These are phyloP conservation scores for Entomyzon cyanotis DNA, from an alignment of 2,113 vertebrate genomes.

Conservation along the genomic window DNA sequence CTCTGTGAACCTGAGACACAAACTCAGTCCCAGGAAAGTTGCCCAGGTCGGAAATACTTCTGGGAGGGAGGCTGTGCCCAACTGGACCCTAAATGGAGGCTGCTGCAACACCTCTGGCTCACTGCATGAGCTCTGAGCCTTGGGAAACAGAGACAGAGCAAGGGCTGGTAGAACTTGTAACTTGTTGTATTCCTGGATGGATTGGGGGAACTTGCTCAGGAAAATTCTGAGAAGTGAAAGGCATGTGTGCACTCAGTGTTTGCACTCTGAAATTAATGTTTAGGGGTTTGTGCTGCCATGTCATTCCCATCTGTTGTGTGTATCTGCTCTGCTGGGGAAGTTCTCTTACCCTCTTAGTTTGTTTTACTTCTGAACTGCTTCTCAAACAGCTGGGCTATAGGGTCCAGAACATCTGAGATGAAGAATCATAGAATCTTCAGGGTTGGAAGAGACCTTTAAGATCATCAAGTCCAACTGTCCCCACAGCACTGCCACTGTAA, in stretches of 20 bases:
- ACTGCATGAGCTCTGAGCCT: not conserved
- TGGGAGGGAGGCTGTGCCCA: not conserved
- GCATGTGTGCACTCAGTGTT: not conserved
- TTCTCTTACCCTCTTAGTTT: not conserved
- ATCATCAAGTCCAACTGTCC: not conserved
- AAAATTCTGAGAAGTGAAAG: not conserved
- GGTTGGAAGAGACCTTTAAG: not conserved
- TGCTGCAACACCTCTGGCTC: not conserved
- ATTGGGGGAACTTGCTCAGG: not conserved
- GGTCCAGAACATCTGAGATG: not conserved
- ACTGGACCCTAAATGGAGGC: not conserved
- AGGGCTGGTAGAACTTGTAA: not conserved
- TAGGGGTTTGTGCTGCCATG: not conserved
- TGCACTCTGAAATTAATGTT: not conserved
- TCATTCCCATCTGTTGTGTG: not conserved
- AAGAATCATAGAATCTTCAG: too few relatives aligned
- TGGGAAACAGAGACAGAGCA: not conserved
- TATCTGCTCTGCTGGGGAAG: not conserved
- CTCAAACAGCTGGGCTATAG: not conserved
- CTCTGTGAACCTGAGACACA: not conserved
- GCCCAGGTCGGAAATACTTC: not conserved
- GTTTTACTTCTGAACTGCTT: not conserved
- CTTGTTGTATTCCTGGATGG: not conserved
- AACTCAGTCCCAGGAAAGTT: not conserved
- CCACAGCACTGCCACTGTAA: not conserved